These are phyloP conservation scores for Neuroscelio doddi DNA, from an alignment of 2,888 invertebrate species.

Conservation along the genomic window DNA sequence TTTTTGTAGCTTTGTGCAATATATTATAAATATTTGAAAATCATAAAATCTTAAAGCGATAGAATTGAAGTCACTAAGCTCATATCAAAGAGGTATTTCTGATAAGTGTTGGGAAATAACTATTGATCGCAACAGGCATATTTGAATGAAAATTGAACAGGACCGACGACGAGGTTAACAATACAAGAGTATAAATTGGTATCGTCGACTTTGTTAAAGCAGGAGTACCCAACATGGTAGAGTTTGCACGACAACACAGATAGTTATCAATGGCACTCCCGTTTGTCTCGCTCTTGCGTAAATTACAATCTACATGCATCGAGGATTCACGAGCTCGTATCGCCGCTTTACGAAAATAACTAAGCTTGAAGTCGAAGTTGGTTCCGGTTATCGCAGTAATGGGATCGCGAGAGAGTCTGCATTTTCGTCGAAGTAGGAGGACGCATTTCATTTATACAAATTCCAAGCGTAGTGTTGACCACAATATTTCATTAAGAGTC, in stretches of 20 bases:
- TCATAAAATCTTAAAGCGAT: too few relatives aligned
- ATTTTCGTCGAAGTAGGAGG: conserved; percentile 27
- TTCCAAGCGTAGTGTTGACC: conserved; percentile 24
- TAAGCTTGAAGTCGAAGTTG: conserved; percentile 42
- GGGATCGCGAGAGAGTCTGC: conserved; percentile 31
- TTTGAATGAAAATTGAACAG: conserved; percentile 19
- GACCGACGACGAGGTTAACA: conserved; percentile 11
- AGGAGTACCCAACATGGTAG: conserved; percentile 17
- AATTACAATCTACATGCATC: conserved; percentile 46
- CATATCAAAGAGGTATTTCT: too few relatives aligned
- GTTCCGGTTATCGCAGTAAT: conserved; percentile 45
- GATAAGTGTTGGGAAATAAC: too few relatives aligned
- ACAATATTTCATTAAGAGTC: conserved; percentile 34
- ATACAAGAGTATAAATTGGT: conserved; percentile 26
- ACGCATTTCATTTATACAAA: conserved; percentile 22
- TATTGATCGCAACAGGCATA: background rate
- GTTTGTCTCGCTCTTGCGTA: conserved; percentile 39
- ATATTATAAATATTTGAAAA: too few relatives aligned
- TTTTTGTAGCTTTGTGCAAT: too few relatives aligned
- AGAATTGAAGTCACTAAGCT: too few relatives aligned
- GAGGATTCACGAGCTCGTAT: conserved; percentile 32
- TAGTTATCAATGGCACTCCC: conserved; percentile 36
- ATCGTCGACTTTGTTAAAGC: conserved; percentile 18
- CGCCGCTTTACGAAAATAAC: conserved; percentile 35
- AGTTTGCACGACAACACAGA: conserved; percentile 31